Evolutionary conservation across 2,797 vertebrate species (phyloP), one percentile per base, ranked within the genome.

Genomic region (Cygnus olor): DNA sequence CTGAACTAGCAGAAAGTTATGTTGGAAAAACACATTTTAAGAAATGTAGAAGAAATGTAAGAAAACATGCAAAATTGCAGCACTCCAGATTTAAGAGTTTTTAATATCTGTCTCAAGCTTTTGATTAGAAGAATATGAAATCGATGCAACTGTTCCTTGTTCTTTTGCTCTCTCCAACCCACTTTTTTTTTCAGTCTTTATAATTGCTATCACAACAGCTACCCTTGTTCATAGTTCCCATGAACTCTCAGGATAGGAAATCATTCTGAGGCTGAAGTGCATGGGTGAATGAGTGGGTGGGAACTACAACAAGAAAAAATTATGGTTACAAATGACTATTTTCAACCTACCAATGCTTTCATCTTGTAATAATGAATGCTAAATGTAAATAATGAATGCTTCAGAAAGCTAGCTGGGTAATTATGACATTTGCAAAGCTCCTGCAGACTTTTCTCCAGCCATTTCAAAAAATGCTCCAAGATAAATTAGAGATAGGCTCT

Each of bases 171-270:
- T 79, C 44, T 30, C 51, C 42, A 91, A 28, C 36, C 16, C 5
- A 30, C 40, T 17, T 66, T 66, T 88, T 66, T 88, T 87, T 21
- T 78, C 36, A 77, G 81, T 90, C 95, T 89, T 91, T 65, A 94
- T 85, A 89, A 91, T 86, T 70, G 34, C 80, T 88, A 34, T 11
- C 73, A 95, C 96, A 98, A 97, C 95, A 94, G 88, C 85, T 88
- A 89, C 90, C 95, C 96, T 96, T 95, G 94, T 91, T 93, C 45
- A 1, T 22, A 64, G 90, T 97, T 98, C 97, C 97, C 98, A 98
- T 7, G 96, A 96, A 97, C 96, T 90, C 81, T 89, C 80, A 14
- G 71, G 45, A 88, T 70, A 97, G 94, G 95, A 97, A 97, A 95
- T 74, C 53, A 72, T 82, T 96, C 93, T 3, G 74, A 97, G 96